phyloP scores from a whole-genome alignment of 2,113 vertebrate genomes.

The Macquaria ambigua region DNA sequence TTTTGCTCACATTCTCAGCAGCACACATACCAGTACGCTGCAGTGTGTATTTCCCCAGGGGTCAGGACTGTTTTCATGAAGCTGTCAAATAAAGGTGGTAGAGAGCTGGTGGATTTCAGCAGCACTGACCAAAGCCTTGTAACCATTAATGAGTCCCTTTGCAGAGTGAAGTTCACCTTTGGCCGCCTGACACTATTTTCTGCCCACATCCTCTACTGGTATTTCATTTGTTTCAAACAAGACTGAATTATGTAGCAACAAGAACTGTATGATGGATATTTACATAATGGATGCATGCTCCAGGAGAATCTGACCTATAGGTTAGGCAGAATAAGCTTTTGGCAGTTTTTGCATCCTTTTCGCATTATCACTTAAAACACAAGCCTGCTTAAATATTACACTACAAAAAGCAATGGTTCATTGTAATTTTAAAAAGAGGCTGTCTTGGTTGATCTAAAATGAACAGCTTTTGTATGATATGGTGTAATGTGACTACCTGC shows the following conservation, averaged over 20 bases:
- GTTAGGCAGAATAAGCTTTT: constrained; percentile 31
- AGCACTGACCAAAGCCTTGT: constrained; percentile 36
- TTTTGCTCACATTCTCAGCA: not conserved
- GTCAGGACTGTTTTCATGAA: constrained; percentile 19
- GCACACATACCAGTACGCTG: not conserved
- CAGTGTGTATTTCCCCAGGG: constrained; percentile 9
- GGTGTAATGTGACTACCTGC: no score
- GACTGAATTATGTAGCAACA: constrained; percentile 36
- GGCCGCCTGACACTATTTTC: constrained; percentile 21
- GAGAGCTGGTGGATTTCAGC: constrained; percentile 25
- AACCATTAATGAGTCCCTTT: constrained; percentile 58
- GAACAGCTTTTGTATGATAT: no score
- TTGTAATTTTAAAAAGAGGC: not conserved
- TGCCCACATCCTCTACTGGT: constrained; percentile 27
- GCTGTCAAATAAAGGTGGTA: constrained; percentile 40
- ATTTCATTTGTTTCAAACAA: constrained; percentile 24
- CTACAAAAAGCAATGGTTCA: not conserved
- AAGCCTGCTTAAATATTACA: constrained; percentile 3
- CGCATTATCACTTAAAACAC: constrained; percentile 27
- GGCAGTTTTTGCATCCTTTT: constrained; percentile 26
- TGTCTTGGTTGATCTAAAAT: not conserved
- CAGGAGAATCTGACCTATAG: constrained; percentile 17
- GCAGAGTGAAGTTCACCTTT: constrained; percentile 51
- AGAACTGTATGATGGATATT: constrained; percentile 27
- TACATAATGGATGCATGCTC: constrained; percentile 38